Evolutionary conservation across 2,888 invertebrate species (phyloP).

Genomic region (Resseliella maxima): DNA sequence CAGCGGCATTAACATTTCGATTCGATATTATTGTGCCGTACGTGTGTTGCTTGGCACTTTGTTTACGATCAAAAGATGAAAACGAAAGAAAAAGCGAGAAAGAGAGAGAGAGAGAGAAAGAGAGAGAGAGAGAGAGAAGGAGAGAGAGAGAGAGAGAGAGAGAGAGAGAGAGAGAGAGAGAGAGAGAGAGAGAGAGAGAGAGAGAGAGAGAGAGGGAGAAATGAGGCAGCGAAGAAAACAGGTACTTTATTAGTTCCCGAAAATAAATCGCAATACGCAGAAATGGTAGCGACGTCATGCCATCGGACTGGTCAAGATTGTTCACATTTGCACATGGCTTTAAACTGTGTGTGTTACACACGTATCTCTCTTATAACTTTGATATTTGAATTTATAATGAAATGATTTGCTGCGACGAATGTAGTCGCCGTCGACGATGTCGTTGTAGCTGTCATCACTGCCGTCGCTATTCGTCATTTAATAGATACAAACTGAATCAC

Average conservation of each 20-base stretch:
- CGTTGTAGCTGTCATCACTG: neutral
- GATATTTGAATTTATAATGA: conserved; percentile 11
- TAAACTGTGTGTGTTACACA: neutral
- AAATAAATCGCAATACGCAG: conserved; percentile 22
- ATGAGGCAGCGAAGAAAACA: no score
- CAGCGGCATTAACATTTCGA: no score
- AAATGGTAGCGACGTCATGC: conserved; percentile 31
- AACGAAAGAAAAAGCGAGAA: neutral
- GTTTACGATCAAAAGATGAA: conserved; percentile 7
- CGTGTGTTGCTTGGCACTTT: neutral
- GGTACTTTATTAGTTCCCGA: conserved; percentile 32
- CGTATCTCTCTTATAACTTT: neutral
- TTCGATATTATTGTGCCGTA: no score
- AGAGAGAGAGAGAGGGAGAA: no score
- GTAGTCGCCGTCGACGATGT: neutral
- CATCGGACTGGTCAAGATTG: conserved; percentile 8
- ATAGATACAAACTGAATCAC: neutral
- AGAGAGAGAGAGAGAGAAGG: no score
- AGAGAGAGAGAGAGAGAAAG: neutral
- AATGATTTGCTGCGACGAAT: neutral
- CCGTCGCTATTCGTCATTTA: neutral
- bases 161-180: no score
- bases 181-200: no score
- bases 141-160: no score
- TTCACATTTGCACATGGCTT: neutral